Percentiles rank a stretch among this genome's conserved stretches.
phyloP scores from a whole-genome alignment of 1,140 invertebrate genomes.

The Nilaparvata lugens region DNA sequence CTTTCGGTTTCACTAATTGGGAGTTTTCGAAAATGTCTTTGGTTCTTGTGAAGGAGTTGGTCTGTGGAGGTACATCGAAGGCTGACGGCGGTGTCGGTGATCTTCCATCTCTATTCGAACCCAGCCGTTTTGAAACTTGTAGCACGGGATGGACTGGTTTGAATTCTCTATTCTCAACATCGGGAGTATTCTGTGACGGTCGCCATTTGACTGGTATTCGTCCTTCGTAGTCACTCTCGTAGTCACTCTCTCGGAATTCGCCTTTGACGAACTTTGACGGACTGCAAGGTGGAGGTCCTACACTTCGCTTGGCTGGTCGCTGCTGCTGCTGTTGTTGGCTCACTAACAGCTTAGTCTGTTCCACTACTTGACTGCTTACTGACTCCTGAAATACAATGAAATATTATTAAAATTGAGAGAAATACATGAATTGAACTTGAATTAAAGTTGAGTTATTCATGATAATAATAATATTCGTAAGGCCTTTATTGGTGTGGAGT shows the following conservation, averaged over 20 bases:
- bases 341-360: too few relatives aligned
- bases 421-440: too few relatives aligned
- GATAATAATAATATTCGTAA: too few relatives aligned
- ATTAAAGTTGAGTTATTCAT: too few relatives aligned
- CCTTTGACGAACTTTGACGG: slow-evolving; percentile 57
- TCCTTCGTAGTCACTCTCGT: slow-evolving; percentile 62
- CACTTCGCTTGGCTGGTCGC: slow-evolving; percentile 13
- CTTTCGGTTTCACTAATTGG: slow-evolving; percentile 39
- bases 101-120: slow-evolving; percentile 8
- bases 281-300: slow-evolving; percentile 40
- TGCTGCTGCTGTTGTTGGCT: too few relatives aligned
- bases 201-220: slow-evolving; percentile 51
- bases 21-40: slow-evolving; percentile 23
- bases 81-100: slow-evolving; percentile 39
- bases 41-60: slow-evolving; percentile 39
- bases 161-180: slow-evolving; percentile 43
- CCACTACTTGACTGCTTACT: slow-evolving; percentile 10
- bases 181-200: slow-evolving; percentile 37
- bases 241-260: slow-evolving; percentile 60
- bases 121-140: slow-evolving; percentile 34
- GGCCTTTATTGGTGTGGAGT: too few relatives aligned
- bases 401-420: neutral
- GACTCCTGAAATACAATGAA: slow-evolving; percentile 36
- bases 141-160: slow-evolving; percentile 47
- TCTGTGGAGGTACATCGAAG: slow-evolving; percentile 43